Base-by-base conservation (phyloP, 2,888 invertebrate species). In the Elegia similella region DNA sequence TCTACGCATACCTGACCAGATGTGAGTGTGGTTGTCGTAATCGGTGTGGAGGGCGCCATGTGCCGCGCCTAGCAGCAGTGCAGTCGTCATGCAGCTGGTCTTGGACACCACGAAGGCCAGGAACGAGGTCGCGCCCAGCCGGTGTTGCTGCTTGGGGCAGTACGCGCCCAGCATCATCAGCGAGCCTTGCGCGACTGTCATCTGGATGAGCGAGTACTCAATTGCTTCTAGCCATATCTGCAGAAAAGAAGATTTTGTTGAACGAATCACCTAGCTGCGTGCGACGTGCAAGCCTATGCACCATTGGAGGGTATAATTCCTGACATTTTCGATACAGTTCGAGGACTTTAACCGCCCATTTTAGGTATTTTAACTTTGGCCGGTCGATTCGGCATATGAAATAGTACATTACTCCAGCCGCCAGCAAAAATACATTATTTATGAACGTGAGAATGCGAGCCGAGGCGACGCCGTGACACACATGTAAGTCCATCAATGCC, bases 141-240 rank as follows among this genome's bases (percentile, higher is more conserved):
- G 68, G 53, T 83, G 82, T 30, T 78, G 78, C 10, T 75, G 62
- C 56, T 81, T 78, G 0, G 88, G 88, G 38, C 84, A 84, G 61
- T 81, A 81, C 0, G 88, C 70, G 6, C 90, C 90, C 5, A 90
- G 72, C 89, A 89, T 90, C 3, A 84, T 62, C 1, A 88, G 70
- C 0, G 87, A 78, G 0, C 92, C 92, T 62, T 88, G 87, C 0
- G 80, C 77, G 0, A 88, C 70, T 0, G 83, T 71, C 80, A 89
- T 82, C 66, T 92, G 79, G 10, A 92, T 57, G 0, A 92, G 69
- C 0, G 86, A 69, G 61, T 84, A 90, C 63, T 91, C 90, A 17
- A 87, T 66, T 1, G 92, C 91, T 46, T 86, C 81, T 0, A 84
- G 82, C 91, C 91, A 92, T 43, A 92, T 80, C 89, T 91, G 70